Percentiles rank a stretch among this genome's conserved stretches.
phyloP scores from a whole-genome alignment of 2,888 invertebrate genomes.

The Chloroclystis v-ata region DNA sequence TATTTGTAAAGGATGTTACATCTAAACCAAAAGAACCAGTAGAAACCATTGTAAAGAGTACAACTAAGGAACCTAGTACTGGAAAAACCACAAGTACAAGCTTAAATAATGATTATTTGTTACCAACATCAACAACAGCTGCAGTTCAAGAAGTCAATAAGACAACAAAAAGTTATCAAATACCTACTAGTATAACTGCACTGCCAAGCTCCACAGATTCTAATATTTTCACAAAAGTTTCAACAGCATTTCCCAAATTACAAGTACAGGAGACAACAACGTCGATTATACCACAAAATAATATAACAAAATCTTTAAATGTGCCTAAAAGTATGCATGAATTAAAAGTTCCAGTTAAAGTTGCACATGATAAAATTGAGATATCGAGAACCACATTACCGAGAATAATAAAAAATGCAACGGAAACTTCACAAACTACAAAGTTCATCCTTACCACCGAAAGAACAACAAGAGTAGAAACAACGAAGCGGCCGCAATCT shows the following conservation, averaged over 20 bases:
- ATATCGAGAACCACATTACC: background rate
- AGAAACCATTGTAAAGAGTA: no score
- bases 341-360: constrained; percentile 22
- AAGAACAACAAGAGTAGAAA: constrained; percentile 36
- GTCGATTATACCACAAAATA: constrained; percentile 29
- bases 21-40: no score
- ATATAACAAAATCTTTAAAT: constrained; percentile 38
- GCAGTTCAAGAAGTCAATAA: background rate
- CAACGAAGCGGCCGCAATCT: constrained; percentile 48
- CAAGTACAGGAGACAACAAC: constrained; percentile 25
- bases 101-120: background rate
- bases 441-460: constrained; percentile 21
- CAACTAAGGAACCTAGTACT: no score
- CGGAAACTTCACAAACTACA: constrained; percentile 19
- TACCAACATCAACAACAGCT: background rate
- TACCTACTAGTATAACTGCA: background rate
- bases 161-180: background rate
- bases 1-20: no score
- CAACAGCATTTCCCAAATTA: constrained; percentile 10
- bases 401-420: constrained; percentile 12
- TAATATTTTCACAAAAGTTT: constrained; percentile 7
- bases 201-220: constrained; percentile 10
- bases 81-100: no score
- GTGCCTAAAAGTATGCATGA: constrained; percentile 25
- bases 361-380: constrained; percentile 2